Conservation (phyloP, 2,888 invertebrate genomes). For the Syrista parreyssii region DNA sequence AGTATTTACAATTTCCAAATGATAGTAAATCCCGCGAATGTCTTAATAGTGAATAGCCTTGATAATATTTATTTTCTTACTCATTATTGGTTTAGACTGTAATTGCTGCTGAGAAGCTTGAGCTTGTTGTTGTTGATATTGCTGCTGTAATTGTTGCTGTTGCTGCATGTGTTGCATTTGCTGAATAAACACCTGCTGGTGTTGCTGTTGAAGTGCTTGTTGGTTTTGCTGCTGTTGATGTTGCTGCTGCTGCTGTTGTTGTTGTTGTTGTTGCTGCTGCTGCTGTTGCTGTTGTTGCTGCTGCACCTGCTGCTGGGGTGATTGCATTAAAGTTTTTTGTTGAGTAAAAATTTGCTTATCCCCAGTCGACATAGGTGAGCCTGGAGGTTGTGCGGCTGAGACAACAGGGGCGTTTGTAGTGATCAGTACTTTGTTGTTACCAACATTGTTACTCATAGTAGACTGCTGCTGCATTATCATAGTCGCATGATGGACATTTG, state of each 20-base stretch:
- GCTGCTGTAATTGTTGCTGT: slow-evolving; percentile 36
- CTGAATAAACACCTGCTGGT: slow-evolving; percentile 42
- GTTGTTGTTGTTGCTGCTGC: slow-evolving; percentile 49
- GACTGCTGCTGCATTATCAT: slow-evolving; percentile 54
- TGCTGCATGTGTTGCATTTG: slow-evolving; percentile 58
- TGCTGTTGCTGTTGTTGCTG: slow-evolving; percentile 25
- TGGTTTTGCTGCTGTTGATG: slow-evolving; percentile 47
- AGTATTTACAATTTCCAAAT: not conserved
- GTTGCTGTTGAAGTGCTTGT: slow-evolving; percentile 39
- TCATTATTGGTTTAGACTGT: slow-evolving; percentile 71
- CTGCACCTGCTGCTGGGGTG: slow-evolving; percentile 58
- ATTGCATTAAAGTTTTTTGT: slow-evolving; percentile 63
- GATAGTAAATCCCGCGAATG: not conserved
- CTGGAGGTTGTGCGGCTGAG: slow-evolving; percentile 60
- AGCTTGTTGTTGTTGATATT: slow-evolving; percentile 47
- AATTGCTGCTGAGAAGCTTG: slow-evolving; percentile 66
- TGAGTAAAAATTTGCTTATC: slow-evolving; percentile 69
- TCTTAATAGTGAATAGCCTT: not conserved
- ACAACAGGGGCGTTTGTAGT: slow-evolving; percentile 46
- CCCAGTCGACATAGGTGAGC: slow-evolving; percentile 70
- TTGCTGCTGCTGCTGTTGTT: slow-evolving; percentile 59
- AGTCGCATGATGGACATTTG: slow-evolving; percentile 52
- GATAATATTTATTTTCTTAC: slow-evolving; percentile 54
- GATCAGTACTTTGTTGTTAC: slow-evolving; percentile 48
- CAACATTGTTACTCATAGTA: slow-evolving; percentile 43